A percentile compares a stretch with the other conserved stretches of the same genome.
Evolutionary conservation across 1,140 invertebrate genomes (phyloP).

Genomic region (Conus betulinus): DNA sequence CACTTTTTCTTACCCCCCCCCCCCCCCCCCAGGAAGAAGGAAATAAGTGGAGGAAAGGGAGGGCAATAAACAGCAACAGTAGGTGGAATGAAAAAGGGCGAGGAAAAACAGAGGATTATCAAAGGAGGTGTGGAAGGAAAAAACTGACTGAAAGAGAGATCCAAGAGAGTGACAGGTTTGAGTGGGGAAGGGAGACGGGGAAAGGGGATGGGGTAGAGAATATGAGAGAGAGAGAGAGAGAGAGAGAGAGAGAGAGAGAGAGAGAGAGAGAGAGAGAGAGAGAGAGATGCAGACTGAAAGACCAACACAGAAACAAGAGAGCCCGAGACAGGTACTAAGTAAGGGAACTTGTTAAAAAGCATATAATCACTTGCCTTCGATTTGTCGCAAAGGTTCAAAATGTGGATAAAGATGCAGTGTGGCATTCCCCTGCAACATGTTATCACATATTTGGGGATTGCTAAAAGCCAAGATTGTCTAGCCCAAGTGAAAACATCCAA

Average conservation of each 20-base stretch:
- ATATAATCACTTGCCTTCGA: conserved; percentile 75
- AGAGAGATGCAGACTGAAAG: neutral
- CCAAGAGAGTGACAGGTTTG: no score
- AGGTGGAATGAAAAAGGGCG: no score
- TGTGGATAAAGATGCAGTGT: conserved; percentile 81
- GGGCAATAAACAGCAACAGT: neutral
- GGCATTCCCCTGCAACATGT: conserved; percentile 76
- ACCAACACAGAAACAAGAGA: neutral
- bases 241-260: neutral
- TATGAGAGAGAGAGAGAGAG: neutral
- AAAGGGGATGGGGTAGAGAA: no score
- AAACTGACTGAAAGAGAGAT: no score
- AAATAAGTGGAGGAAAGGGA: neutral
- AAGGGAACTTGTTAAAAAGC: neutral
- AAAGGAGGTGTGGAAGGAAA: neutral
- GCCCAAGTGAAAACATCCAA: no score
- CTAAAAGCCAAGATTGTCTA: no score
- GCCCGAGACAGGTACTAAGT: no score
- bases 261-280: no score
- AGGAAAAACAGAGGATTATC: neutral
- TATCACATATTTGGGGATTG: no score
- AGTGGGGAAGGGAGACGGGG: no score
- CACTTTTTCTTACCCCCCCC: neutral
- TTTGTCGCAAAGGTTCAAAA: conserved; percentile 79
- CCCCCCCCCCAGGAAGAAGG: neutral